Conservation (phyloP, 2,888 invertebrate species). For the Heliconius charithonia region DNA sequence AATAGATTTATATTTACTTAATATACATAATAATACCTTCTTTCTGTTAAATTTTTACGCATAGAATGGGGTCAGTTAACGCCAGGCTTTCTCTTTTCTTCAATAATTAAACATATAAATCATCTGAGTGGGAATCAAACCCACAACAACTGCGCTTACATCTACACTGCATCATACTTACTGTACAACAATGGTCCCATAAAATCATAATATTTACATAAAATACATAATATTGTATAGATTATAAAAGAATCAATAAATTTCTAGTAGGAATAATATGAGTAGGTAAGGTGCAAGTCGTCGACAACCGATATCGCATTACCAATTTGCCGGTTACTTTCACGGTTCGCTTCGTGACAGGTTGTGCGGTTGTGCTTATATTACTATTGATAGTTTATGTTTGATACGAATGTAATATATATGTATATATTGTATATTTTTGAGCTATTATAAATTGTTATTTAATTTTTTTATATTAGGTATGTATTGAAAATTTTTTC, state of each 20-base stretch:
- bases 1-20: too few species aligned
- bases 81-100: too few species aligned
- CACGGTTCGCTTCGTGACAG: constrained; percentile 41
- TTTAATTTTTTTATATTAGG: too few species aligned
- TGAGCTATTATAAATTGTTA: neutral
- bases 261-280: constrained; percentile 6
- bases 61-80: too few species aligned
- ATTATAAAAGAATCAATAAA: neutral
- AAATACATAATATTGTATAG: neutral
- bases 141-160: too few species aligned
- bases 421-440: neutral
- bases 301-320: constrained; percentile 32
- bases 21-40: too few species aligned
- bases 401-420: neutral
- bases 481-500: too few species aligned
- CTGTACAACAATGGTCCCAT: too few species aligned
- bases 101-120: too few species aligned
- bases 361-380: constrained; percentile 32
- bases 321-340: constrained; percentile 41
- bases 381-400: constrained; percentile 22
- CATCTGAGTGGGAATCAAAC: too few species aligned
- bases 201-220: neutral
- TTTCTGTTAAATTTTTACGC: too few species aligned
- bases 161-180: too few species aligned
- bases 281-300: constrained; percentile 28